Percentiles rank a stretch among this genome's conserved stretches.
These are phyloP conservation scores for Nematopogon swammerdamellus DNA, from an alignment of 2,888 invertebrate species.

Conservation along the genomic window DNA sequence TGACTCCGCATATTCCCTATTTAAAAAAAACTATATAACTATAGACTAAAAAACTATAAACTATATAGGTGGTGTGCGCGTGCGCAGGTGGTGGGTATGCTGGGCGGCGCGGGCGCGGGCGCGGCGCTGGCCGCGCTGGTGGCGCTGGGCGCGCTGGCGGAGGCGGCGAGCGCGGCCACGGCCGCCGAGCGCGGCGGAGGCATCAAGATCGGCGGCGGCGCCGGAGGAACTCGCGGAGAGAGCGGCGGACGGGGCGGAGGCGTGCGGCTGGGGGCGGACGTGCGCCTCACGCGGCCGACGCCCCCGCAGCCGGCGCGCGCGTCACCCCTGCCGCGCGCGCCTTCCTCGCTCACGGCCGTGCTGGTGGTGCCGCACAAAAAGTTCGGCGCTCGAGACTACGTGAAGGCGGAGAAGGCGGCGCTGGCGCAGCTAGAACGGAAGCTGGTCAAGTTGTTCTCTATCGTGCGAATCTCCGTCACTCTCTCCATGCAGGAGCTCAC, in stretches of 20 bases:
- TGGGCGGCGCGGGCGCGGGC: slow-evolving; percentile 9
- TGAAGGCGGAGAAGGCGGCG: slow-evolving; percentile 66
- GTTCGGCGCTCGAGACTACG: slow-evolving; percentile 71
- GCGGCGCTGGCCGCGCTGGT: slow-evolving; percentile 38
- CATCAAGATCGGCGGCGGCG: slow-evolving; percentile 32
- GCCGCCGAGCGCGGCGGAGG: slow-evolving; percentile 40
- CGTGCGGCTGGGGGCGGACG: slow-evolving; percentile 35
- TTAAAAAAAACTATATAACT: too few relatives aligned
- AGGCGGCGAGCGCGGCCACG: slow-evolving; percentile 28
- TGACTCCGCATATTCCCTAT: too few relatives aligned
- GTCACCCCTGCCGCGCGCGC: slow-evolving; percentile 40
- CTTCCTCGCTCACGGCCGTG: slow-evolving; percentile 61
- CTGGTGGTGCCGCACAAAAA: slow-evolving; percentile 75
- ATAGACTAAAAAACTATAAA: too few relatives aligned
- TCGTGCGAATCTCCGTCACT: slow-evolving; percentile 66
- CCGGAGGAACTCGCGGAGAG: slow-evolving; percentile 24
- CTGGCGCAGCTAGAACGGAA: slow-evolving; percentile 64
- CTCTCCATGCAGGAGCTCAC: slow-evolving; percentile 70
- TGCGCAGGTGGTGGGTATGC: background rate
- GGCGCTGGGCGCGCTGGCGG: slow-evolving; percentile 40
- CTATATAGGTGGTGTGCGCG: too few relatives aligned
- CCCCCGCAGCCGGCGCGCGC: slow-evolving; percentile 39
- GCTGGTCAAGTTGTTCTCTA: slow-evolving; percentile 62
- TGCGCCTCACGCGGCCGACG: slow-evolving; percentile 21
- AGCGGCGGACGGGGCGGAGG: slow-evolving; percentile 36